Evolutionary conservation across 2,888 invertebrate genomes (phyloP), one percentile per base, ranked within the genome.

Genomic region (Eupithecia exiguata): DNA sequence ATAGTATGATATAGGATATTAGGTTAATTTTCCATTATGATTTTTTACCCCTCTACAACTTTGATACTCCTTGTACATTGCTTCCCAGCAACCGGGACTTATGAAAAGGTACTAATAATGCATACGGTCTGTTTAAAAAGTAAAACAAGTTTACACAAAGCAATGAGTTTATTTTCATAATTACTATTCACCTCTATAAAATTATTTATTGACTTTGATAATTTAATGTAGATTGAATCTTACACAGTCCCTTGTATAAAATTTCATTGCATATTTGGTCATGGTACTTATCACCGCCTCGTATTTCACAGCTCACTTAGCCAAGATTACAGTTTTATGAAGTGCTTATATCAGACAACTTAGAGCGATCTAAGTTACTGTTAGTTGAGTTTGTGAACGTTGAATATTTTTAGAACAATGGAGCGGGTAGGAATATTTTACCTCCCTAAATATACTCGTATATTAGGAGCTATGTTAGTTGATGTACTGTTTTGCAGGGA

Each of bases 251-350:
- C 36, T 3, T n/a, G 1, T 21, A 12, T 21, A 43, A 75, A 74
- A 75, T 71, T 62, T 68, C 63, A 72, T 62, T 62, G 58, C 14
- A 71, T 74, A 74, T 76, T 76, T 77, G 73, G 66, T 70, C 68
- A 69, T 53, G 53, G 63, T 68, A 72, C 72, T 74, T 71, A 71
- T 74, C 77, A 69, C 71, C 76, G 68, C 77, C 62, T 72, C 74
- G 71, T 77, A 76, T 78, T 77, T 78, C 77, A 77, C 76, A 75
- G 69, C 78, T 78, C 75, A 78, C 78, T 80, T 80, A 78, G 76
- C 68, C 67, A 77, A 72, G 79, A 80, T 80, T 76, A 77, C 75
- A 75, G 67, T 78, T 80, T 77, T 77, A 80, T 76, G 76, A 78
- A 80, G 76, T 77, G 74, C 72, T 76, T 76, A 74, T 77, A 75